Base-by-base conservation (phyloP, 2,888 invertebrate species). In the Melieria omissa region DNA sequence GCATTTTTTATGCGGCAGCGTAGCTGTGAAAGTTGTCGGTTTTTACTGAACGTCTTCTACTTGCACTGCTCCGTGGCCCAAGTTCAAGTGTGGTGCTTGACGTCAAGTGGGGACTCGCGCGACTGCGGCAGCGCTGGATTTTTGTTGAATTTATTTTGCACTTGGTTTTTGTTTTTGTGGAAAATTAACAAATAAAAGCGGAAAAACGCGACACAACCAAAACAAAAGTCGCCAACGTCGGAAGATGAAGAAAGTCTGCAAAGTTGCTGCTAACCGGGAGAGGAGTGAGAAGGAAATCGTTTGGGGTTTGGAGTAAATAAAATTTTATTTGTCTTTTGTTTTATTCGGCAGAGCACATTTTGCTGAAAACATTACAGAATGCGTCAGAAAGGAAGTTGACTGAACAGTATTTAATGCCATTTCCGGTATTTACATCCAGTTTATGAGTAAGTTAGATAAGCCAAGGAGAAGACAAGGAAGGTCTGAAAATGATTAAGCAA, bases 261-360 rank as follows among this genome's bases (percentile, higher is more conserved):
- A 70, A 62, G 54, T 67, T 67, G n/a, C 7, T 58, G n/a, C 7
- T 12, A 14, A 41, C 7, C 5, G 10, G n/a, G 12, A 61, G 67
- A 64, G 55, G 16, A 29, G 29, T 29, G 29, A 29, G 2, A 2
- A 29, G 29, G 29, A 29, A 29, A 29, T 29, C 29, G 29, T 29
- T 29, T 29, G 29, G 29, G 29, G 29, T 29, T 29, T 29, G 63
- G 71, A 73, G 70, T 72, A 61, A 71, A 71, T 65, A 71, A 73
- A 73, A 63, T 65, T 65, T 65, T 67, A 64, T 73, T 71, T 73
- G 60, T 58, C 66, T 60, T 73, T 73, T 67, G 70, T 73, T 70
- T 70, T 52, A 58, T 52, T 49, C 14, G 69, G 72, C 69, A 65
- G 10, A 54, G 64, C 29, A 8, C 52, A 52, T 52, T 52, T 52